Percentiles rank a stretch among this genome's conserved stretches.
phyloP scores from a whole-genome alignment of 2,797 vertebrate genomes.

The Adelosebastes latens region DNA sequence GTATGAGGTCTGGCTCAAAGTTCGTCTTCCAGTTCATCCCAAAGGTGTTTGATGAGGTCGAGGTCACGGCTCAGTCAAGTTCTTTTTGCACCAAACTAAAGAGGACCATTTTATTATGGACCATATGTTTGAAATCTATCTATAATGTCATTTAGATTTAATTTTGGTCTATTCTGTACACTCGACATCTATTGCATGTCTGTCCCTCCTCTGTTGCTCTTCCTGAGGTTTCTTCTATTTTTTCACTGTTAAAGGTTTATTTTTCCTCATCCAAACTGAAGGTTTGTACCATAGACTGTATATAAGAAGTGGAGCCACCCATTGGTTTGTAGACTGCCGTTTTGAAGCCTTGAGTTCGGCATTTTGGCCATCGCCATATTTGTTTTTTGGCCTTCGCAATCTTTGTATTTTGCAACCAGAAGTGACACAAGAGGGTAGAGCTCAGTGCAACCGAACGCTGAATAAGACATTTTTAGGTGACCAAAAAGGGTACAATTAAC shows the following conservation, averaged over 20 bases:
- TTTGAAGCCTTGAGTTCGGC: too few species aligned
- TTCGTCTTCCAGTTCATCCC: not conserved
- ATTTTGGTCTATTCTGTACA: not conserved
- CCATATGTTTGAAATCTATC: not conserved
- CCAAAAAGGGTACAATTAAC: too few species aligned
- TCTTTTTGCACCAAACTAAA: not conserved
- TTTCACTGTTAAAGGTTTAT: not conserved
- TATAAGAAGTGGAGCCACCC: too few species aligned
- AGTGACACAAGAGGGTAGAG: too few species aligned
- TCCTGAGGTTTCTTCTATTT: not conserved
- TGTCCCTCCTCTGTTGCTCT: not conserved
- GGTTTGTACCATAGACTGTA: not conserved
- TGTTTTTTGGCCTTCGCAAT: too few species aligned
- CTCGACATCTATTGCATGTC: not conserved
- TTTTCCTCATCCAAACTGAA: not conserved
- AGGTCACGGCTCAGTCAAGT: not conserved
- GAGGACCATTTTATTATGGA: not conserved
- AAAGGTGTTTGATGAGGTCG: not conserved
- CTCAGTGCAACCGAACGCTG: too few species aligned
- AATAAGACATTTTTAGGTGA: too few species aligned
- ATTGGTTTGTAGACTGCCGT: too few species aligned
- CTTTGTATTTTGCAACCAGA: too few species aligned
- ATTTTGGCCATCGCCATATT: too few species aligned
- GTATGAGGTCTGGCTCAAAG: not conserved
- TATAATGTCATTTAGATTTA: not conserved